Evolutionary conservation across 2,888 invertebrate species (phyloP), one percentile per base, ranked within the genome.

Genomic region (Plebejus argus): DNA sequence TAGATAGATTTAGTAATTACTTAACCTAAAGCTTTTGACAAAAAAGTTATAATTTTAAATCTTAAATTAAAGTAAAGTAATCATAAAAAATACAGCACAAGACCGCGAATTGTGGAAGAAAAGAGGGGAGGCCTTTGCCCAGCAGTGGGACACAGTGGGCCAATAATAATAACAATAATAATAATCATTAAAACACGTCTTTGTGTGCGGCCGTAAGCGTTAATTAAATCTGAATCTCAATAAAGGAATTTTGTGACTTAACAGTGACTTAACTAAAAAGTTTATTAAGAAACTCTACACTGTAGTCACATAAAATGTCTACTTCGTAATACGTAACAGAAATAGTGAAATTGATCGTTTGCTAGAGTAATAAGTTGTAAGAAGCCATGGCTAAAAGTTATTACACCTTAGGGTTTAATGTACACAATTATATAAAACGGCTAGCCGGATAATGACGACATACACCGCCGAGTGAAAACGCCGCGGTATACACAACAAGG

Each of bases 401-500:
- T 20, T 72, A 72, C 45, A 72, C 72, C 72, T 72, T 45, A 23
- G 23, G 72, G 72, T 45, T 72, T 72, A 72, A 72, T 39, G 39
- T 72, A 72, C 39, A 72, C 72, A 72, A 72, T 72, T 72, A 72
- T 39, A 39, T 72, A 72, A 45, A 20, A 39, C 39, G 72, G 72
- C 72, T 39, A 72, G 72, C 72, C 72, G 23, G 72, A n/a, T 72
- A 72, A 49, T 72, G 72, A 10, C 10, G 20, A 20, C 23, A 72
- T 39, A 45, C 72, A 72, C 72, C 45, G 45, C 20, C 45, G 72
- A 72, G 10, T 1, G 72, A 45, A 45, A 45, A 72, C 72, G 72
- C 12, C 1, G 12, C 45, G 45, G 1, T 49, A 28, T 10, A 20
- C 20, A 20, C 8, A 23, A 10, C 20, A 10, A 10, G 3, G 10